A percentile compares a stretch with the other conserved stretches of the same genome.
Conservation (phyloP, 2,113 vertebrate genomes). For the Sterna hirundo region DNA sequence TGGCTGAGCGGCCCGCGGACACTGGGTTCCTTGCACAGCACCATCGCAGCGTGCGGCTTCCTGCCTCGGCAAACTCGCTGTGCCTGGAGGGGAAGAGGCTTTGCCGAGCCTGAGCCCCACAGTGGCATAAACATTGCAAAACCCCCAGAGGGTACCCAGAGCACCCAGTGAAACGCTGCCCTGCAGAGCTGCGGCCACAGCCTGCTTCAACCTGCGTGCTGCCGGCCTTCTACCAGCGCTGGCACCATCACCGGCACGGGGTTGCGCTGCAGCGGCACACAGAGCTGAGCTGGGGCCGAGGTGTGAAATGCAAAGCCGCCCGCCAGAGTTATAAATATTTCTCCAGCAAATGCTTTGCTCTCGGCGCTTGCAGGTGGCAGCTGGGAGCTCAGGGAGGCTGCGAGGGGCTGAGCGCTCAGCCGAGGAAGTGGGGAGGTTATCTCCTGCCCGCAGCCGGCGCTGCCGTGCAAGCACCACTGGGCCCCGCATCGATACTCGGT, state of each 20-base stretch:
- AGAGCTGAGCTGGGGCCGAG: not conserved
- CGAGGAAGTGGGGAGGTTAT: conserved; percentile 55
- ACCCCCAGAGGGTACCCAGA: not conserved
- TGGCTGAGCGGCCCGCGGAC: rapidly evolving
- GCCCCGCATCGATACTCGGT: rapidly evolving
- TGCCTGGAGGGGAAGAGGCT: not conserved
- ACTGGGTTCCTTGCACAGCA: not conserved
- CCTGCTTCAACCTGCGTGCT: rapidly evolving
- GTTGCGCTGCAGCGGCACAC: not conserved
- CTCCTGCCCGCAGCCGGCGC: not conserved
- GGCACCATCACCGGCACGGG: rapidly evolving
- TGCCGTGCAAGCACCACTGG: rapidly evolving
- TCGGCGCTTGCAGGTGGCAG: conserved; percentile 18
- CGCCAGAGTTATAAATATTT: not conserved
- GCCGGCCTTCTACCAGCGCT: rapidly evolving
- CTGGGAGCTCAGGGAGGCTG: not conserved
- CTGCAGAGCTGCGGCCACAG: not conserved
- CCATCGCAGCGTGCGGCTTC: not conserved
- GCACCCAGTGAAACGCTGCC: not conserved
- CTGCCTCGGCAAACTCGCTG: rapidly evolving
- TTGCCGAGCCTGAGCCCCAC: not conserved
- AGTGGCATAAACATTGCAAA: not conserved
- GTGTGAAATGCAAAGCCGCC: conserved; percentile 18
- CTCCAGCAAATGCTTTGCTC: rapidly evolving
- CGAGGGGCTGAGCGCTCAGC: not conserved